phyloP scores from a whole-genome alignment of 2,888 invertebrate species.

The Megaustenia siamemsis region DNA sequence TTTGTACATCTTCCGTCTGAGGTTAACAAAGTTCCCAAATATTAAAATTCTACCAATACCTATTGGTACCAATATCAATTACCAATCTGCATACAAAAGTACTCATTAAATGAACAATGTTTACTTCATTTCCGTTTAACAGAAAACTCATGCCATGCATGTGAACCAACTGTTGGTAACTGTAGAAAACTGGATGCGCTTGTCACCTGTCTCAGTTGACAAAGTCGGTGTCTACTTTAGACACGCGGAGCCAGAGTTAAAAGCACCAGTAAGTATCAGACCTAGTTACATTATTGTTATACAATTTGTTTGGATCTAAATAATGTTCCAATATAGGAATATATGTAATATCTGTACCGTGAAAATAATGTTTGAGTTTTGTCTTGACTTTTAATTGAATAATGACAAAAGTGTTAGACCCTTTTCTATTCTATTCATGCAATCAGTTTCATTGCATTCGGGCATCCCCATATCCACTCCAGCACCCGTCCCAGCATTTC shows the following conservation, averaged over 20 bases:
- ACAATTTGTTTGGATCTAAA: neutral
- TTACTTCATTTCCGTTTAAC: neutral
- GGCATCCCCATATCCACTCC: too few species aligned
- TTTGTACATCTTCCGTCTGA: too few species aligned
- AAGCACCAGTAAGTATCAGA: slow-evolving; percentile 51
- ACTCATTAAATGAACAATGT: neutral
- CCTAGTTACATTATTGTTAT: neutral
- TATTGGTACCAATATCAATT: too few species aligned
- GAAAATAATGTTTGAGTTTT: too few species aligned
- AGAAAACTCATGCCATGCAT: slow-evolving; percentile 87
- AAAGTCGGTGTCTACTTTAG: slow-evolving; percentile 95
- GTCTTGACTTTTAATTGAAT: too few species aligned
- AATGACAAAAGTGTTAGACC: too few species aligned
- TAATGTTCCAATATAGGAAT: neutral
- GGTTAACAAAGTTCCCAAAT: too few species aligned
- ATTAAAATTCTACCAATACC: too few species aligned
- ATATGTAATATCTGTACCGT: neutral
- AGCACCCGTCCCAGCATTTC: too few species aligned
- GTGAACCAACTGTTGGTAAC: slow-evolving; percentile 93
- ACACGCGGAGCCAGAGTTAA: slow-evolving; percentile 77
- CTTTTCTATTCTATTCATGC: too few species aligned
- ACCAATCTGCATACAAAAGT: neutral
- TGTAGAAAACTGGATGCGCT: slow-evolving; percentile 92
- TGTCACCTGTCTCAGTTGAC: slow-evolving; percentile 95
- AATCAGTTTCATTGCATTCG: too few species aligned